These are phyloP conservation scores for Vesta saturnalis DNA, from an alignment of 2,888 invertebrate genomes.

Conservation along the genomic window DNA sequence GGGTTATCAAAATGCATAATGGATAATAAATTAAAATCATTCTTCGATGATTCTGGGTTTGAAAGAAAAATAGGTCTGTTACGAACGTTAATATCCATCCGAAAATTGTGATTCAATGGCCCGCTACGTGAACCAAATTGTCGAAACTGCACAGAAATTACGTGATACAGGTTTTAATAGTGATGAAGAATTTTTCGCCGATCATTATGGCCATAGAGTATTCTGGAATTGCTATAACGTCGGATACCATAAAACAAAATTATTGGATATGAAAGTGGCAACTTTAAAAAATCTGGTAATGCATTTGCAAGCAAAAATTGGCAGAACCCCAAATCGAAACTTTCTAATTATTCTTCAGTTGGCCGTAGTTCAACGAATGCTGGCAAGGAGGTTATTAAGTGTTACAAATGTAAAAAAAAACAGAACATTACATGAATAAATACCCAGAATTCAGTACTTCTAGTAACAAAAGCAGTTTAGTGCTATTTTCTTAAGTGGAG, in stretches of 20 bases:
- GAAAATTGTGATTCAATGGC: slow-evolving; percentile 42
- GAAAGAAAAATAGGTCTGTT: slow-evolving; percentile 47
- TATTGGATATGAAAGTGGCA: slow-evolving; percentile 20
- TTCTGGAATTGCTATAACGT: no score
- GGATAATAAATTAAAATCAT: slow-evolving; percentile 39
- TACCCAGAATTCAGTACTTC: no score
- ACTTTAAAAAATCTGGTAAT: neutral
- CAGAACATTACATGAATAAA: no score
- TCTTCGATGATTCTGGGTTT: slow-evolving; percentile 50
- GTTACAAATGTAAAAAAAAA: neutral
- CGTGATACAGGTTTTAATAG: slow-evolving; percentile 45
- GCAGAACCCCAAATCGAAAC: neutral
- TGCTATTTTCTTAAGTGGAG: no score
- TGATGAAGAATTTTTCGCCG: slow-evolving; percentile 42
- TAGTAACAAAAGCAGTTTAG: no score
- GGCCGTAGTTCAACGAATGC: neutral
- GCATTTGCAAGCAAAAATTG: neutral
- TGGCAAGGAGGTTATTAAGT: neutral
- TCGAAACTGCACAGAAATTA: slow-evolving; percentile 46
- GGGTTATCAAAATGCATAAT: slow-evolving; percentile 25
- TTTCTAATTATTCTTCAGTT: neutral
- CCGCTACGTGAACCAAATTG: slow-evolving; percentile 47
- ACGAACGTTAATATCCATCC: slow-evolving; percentile 43
- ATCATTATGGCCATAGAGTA: no score
- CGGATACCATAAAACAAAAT: slow-evolving; percentile 32